phyloP scores from a whole-genome alignment of 2,113 vertebrate species.

The Otocyon megalotis region DNA sequence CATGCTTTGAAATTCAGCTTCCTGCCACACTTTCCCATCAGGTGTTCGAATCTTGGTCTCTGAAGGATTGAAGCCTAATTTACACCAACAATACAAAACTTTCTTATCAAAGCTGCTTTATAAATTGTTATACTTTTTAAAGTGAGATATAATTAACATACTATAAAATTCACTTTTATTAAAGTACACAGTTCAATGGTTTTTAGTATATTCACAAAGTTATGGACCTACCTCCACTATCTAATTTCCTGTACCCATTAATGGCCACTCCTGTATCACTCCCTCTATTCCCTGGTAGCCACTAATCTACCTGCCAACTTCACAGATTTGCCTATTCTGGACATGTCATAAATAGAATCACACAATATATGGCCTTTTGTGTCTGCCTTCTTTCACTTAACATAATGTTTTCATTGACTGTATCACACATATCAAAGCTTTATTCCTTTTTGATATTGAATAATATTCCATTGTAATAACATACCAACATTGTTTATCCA shows the following conservation, averaged over 20 bases:
- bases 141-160: slow-evolving; percentile 30
- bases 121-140: slow-evolving; percentile 2
- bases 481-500: neutral
- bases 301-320: neutral
- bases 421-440: neutral
- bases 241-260: neutral
- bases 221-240: neutral
- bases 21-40: slow-evolving; percentile 93
- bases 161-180: slow-evolving; percentile 24
- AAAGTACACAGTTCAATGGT: neutral
- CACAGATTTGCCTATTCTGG: neutral
- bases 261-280: neutral
- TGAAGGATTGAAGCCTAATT: slow-evolving; percentile 93
- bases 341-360: slow-evolving; percentile 32
- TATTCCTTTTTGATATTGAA: slow-evolving; percentile 36
- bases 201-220: slow-evolving; percentile 7
- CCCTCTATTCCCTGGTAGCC: neutral
- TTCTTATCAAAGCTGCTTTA: slow-evolving; percentile 32
- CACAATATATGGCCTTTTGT: neutral
- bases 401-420: neutral
- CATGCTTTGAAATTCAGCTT: slow-evolving; percentile 89
- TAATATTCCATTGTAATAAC: neutral
- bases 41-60: slow-evolving; percentile 93
- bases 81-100: slow-evolving; percentile 64
- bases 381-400: slow-evolving; percentile 11